Evolutionary conservation across 2,888 invertebrate genomes (phyloP).

Genomic region (Drosophila anomalata): DNA sequence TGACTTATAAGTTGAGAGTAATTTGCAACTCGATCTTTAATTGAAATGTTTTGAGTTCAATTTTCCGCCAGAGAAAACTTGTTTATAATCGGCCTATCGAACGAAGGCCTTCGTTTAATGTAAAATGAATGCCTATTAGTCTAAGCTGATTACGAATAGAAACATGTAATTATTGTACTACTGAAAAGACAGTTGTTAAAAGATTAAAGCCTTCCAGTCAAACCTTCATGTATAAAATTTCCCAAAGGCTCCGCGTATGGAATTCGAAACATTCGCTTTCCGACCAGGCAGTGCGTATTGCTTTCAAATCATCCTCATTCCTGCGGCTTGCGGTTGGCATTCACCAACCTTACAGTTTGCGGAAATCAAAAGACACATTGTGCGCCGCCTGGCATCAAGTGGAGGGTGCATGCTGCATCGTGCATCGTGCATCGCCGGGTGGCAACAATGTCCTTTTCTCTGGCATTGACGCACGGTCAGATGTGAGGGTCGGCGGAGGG

Average conservation of each 20-base stretch:
- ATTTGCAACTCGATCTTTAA: not conserved
- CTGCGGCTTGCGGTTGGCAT: slow-evolving; percentile 50
- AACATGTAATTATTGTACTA: not conserved
- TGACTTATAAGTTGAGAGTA: not conserved
- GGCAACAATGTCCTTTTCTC: slow-evolving; percentile 43
- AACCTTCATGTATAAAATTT: not conserved
- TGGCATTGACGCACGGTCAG: slow-evolving; percentile 57
- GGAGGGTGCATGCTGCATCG: slow-evolving; percentile 65
- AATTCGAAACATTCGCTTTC: slow-evolving; percentile 15
- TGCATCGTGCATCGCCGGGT: slow-evolving; percentile 41
- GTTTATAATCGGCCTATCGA: not conserved
- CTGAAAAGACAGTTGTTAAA: not conserved
- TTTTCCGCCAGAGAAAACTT: not conserved
- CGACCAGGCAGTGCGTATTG: slow-evolving; percentile 16
- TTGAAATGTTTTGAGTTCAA: not conserved
- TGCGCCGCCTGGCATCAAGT: slow-evolving; percentile 54
- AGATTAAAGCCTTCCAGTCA: too few relatives aligned
- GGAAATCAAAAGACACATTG: slow-evolving; percentile 74
- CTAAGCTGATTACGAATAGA: not conserved
- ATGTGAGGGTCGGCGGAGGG: slow-evolving; percentile 1
- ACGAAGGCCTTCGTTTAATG: not conserved
- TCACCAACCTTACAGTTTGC: slow-evolving; percentile 55
- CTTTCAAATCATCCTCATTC: slow-evolving; percentile 49
- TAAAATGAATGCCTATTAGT: not conserved
- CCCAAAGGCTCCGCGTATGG: not conserved